Conservation (phyloP, 2,797 vertebrate species). For the Hybognathus amarus region DNA sequence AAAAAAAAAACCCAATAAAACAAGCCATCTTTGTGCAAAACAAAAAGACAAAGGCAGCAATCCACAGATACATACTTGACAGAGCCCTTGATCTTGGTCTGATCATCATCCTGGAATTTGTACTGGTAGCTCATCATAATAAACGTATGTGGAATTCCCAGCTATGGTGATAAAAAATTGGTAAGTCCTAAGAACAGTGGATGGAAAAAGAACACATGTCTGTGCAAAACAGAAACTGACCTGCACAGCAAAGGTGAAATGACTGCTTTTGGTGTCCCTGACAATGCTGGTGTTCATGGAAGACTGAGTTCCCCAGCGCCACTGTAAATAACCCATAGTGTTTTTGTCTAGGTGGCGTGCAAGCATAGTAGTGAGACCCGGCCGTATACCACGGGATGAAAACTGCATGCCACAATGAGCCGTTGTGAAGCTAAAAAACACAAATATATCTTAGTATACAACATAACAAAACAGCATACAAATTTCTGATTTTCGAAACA, state of each 20-base stretch:
- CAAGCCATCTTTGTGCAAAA: background rate
- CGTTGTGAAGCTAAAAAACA: conserved; percentile 85
- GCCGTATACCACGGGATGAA: conserved; percentile 89
- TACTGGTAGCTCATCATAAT: conserved; percentile 97
- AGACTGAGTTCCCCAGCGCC: conserved; percentile 96
- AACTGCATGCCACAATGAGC: conserved; percentile 94
- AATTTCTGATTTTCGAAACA: background rate
- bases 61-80: conserved; percentile 85
- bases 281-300: conserved; percentile 98
- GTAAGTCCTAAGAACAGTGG: conserved; percentile 14
- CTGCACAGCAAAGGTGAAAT: conserved; percentile 92
- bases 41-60: background rate
- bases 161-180: conserved; percentile 73
- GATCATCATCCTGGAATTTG: conserved; percentile 98
- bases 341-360: conserved; percentile 97
- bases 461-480: background rate
- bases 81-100: conserved; percentile 95
- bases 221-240: conserved; percentile 68
- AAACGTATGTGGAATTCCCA: conserved; percentile 96
- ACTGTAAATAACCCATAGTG: conserved; percentile 97
- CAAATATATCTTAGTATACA: background rate
- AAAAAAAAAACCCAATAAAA: no score
- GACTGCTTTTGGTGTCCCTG: conserved; percentile 94
- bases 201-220: conserved; percentile 3
- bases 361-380: conserved; percentile 89